These are phyloP conservation scores for Hephaestus fuliginosus DNA, from an alignment of 2,797 vertebrate genomes.

Conservation along the genomic window DNA sequence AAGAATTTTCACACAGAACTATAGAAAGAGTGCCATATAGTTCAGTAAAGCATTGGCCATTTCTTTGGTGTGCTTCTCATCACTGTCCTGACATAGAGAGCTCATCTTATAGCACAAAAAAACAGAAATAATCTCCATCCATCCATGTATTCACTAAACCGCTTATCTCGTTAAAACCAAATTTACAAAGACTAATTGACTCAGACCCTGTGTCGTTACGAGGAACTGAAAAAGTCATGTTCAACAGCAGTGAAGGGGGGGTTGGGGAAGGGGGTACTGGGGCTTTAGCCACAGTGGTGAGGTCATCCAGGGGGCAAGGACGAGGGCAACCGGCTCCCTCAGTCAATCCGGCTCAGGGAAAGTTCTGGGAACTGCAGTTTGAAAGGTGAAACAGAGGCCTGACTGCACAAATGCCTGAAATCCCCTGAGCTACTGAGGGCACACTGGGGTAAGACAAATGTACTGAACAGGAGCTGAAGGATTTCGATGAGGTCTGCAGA, in stretches of 20 bases:
- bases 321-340: conserved; percentile 47
- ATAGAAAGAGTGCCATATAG: conserved; percentile 2
- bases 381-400: conserved; percentile 60
- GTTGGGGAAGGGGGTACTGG: conserved; percentile 21
- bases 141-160: conserved; percentile 41
- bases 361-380: conserved; percentile 61
- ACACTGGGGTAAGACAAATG: conserved; percentile 59
- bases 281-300: conserved; percentile 51
- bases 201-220: conserved; percentile 36
- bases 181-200: conserved; percentile 54
- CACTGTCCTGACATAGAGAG: conserved; percentile 7
- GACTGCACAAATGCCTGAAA: conserved; percentile 52
- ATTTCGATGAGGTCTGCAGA: conserved; percentile 62
- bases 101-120: conserved; percentile 11
- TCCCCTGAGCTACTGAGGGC: conserved; percentile 42
- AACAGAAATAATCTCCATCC: conserved; percentile 31
- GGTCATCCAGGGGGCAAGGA: conserved; percentile 71
- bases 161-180: conserved; percentile 67
- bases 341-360: conserved; percentile 56
- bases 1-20: conserved; percentile 24
- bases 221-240: conserved; percentile 62
- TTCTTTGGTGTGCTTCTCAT: conserved; percentile 1
- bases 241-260: conserved; percentile 29
- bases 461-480: conserved; percentile 75
- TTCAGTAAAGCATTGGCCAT: conserved; percentile 15